Base-by-base conservation (phyloP, 1,140 invertebrate species). In the Heliconius hermathena region DNA sequence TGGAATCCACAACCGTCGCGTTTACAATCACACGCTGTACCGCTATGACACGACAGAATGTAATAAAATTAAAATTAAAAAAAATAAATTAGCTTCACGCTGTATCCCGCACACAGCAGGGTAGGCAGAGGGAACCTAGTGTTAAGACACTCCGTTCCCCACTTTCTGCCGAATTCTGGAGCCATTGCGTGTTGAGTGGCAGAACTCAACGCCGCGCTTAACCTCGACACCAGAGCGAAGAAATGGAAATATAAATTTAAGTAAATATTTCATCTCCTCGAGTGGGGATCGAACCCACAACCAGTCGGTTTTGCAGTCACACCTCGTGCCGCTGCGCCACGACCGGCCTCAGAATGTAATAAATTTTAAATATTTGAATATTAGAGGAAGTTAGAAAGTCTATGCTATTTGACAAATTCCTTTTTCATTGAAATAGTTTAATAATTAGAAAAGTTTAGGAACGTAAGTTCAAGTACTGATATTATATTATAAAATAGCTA, bases 281-380 rank as follows among this genome's bases (percentile, higher is more conserved):
- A 26, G 26, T 26, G 6, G 52, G 52, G 6, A 54, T 54, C 20
- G 52, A 54, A 54, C 20, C 52, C 52, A 54, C 20, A n/a, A 20
- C 52, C 20, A 26, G 52, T 54, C 52, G 52, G 0, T 9, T 54
- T 54, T 1, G 20, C 52, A 54, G 18, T 5, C 52, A 54, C 5
- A 54, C 20, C 1, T 20, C 20, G 20, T n/a, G 52, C 20, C 52
- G 0, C 20, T n/a, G 52, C 20, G 52, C 1, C 18, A 8, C 1
- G 18, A 54, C 16, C 0, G 38, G 9, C 13, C 11, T 49, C 46
- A 20, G 20, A 57, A 26, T 22, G 9, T 4, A 66, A 66, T 66
- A 66, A 66, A 26, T 66, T 13, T 66, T 66, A 26, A 66, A 66
- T 66, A 66, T 29, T 66, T 26, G 6, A 66, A 66, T 66, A 66